phyloP scores from a whole-genome alignment of 2,113 vertebrate species.

The mouse (Mus musculus) region DNA sequence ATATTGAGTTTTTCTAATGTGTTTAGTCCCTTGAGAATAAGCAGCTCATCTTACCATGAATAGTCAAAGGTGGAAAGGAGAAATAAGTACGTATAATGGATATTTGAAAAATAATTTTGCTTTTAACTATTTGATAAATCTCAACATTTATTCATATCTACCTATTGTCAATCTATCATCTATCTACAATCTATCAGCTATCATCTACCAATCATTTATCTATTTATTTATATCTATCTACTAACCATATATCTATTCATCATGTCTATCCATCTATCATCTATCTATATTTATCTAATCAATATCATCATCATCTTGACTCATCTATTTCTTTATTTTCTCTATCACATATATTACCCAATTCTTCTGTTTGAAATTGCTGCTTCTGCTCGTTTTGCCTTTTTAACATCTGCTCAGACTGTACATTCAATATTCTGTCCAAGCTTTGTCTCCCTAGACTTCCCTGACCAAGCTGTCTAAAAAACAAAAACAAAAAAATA shows the following conservation, averaged over 20 bases:
- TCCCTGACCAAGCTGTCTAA: background rate
- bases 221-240: background rate
- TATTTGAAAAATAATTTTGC: background rate
- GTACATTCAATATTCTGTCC: background rate
- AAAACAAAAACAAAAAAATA: background rate
- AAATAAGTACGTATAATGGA: background rate
- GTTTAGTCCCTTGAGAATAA: background rate
- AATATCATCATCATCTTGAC: background rate
- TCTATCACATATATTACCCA: background rate
- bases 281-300: background rate
- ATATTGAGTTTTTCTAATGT: background rate
- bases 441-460: background rate
- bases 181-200: background rate
- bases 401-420: background rate
- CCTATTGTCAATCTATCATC: background rate
- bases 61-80: background rate
- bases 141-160: background rate
- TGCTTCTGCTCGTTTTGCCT: background rate
- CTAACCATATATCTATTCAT: too few relatives aligned
- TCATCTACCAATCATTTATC: background rate
- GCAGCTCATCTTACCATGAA: background rate
- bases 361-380: background rate
- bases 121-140: constrained; percentile 21
- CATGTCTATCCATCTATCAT: background rate
- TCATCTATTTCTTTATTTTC: background rate